Conservation (phyloP, 2,113 vertebrate genomes). For the Podiceps cristatus region DNA sequence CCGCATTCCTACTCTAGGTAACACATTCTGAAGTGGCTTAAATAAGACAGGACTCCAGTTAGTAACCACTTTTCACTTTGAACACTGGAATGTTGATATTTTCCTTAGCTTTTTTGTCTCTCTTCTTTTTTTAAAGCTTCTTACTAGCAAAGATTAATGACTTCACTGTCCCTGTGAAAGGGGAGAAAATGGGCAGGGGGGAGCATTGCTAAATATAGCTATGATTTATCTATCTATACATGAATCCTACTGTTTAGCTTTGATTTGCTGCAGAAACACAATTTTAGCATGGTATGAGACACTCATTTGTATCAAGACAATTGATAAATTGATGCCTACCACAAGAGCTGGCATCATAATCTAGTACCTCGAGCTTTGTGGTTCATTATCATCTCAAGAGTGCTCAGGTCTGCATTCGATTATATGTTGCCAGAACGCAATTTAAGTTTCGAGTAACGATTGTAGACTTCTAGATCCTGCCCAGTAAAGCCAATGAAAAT, state of each 20-base stretch:
- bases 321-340: constrained; percentile 40
- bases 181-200: neutral
- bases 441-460: neutral
- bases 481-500: neutral
- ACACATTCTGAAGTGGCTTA: neutral
- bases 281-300: neutral
- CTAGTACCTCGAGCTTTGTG: neutral
- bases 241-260: neutral
- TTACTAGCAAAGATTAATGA: neutral
- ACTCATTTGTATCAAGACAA: neutral
- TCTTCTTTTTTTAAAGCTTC: neutral
- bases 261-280: constrained; percentile 18
- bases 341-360: neutral
- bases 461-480: neutral
- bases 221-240: neutral
- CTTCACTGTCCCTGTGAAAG: neutral
- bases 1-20: accelerated
- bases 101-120: neutral
- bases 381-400: constrained; percentile 28
- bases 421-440: neutral
- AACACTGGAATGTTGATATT: neutral
- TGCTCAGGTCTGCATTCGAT: neutral
- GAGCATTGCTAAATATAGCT: neutral
- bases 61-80: neutral
- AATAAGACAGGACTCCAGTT: neutral